These are phyloP conservation scores for Ploceus nigricollis DNA, from an alignment of 2,113 vertebrate genomes.

Conservation along the genomic window DNA sequence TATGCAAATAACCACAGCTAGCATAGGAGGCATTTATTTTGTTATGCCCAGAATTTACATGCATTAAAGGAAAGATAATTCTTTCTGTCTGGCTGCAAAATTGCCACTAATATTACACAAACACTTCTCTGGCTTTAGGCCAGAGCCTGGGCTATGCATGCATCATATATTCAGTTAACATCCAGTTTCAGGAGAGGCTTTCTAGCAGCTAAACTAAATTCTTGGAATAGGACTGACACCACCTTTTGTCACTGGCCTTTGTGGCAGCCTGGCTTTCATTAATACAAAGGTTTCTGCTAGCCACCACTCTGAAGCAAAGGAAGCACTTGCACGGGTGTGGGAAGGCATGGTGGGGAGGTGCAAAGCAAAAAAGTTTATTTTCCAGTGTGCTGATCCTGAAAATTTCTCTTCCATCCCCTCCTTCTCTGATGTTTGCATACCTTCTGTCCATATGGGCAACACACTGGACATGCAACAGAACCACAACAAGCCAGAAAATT, in stretches of 20 bases:
- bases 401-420: neutral
- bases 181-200: neutral
- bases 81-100: neutral
- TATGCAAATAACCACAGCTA: neutral
- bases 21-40: neutral
- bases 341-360: neutral
- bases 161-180: neutral
- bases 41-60: neutral
- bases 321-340: rapidly evolving
- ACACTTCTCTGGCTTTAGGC: neutral
- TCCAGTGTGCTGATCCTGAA: neutral
- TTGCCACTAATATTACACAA: neutral
- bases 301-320: neutral
- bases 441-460: neutral
- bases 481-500: neutral
- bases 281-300: neutral
- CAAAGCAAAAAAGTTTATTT: neutral
- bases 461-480: neutral
- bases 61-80: neutral
- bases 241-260: neutral
- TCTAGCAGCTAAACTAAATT: neutral
- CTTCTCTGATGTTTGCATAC: neutral
- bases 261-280: neutral
- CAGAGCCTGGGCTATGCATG: neutral
- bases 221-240: neutral